Conservation (phyloP, 1,140 invertebrate genomes). For the Frieseomelitta varia region DNA sequence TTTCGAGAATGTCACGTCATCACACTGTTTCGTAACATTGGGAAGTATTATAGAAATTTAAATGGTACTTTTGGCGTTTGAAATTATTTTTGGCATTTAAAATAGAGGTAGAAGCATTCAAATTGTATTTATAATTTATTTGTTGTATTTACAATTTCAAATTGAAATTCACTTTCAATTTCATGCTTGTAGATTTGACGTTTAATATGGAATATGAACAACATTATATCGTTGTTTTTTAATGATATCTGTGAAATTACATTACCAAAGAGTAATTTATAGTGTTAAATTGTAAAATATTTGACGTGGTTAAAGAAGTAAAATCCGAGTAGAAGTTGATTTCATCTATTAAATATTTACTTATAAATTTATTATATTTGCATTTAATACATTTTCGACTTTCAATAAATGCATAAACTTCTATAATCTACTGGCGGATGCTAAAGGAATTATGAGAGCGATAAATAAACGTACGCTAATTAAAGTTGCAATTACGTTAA, state of each 20-base stretch:
- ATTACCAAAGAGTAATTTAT: not conserved
- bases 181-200: too few species aligned
- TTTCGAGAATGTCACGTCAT: not conserved
- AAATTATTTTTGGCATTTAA: too few species aligned
- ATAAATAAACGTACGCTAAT: not conserved
- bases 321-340: not conserved
- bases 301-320: not conserved
- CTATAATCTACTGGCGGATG: not conserved
- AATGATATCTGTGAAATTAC: not conserved
- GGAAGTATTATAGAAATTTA: not conserved
- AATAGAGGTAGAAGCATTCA: too few species aligned
- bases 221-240: not conserved
- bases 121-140: not conserved
- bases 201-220: not conserved
- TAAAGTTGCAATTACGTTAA: not conserved
- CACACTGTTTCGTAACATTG: not conserved
- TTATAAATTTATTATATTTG: too few species aligned
- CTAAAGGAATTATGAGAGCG: not conserved
- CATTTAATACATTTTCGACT: too few species aligned
- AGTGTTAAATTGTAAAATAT: not conserved
- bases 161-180: not conserved
- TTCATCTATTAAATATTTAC: not conserved
- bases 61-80: not conserved
- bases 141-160: not conserved
- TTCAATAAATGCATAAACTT: not conserved